These are phyloP conservation scores for Drosophila bifasciata DNA, from an alignment of 1,140 invertebrate species.

Conservation along the genomic window DNA sequence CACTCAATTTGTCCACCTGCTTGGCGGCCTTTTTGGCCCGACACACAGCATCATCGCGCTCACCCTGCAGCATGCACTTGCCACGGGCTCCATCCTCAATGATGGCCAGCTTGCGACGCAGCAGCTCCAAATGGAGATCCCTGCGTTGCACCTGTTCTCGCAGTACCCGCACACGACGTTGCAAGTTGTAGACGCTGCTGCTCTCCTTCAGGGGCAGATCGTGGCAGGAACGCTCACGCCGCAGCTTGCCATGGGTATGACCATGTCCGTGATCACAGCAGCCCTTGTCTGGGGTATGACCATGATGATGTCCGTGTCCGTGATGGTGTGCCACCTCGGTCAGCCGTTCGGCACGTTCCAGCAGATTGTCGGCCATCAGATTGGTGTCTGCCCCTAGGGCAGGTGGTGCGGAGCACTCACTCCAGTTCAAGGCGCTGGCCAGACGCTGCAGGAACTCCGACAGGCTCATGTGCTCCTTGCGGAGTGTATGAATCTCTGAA, in stretches of 20 bases:
- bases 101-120: constrained; percentile 92
- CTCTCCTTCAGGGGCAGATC: constrained; percentile 88
- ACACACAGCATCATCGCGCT: constrained; percentile 90
- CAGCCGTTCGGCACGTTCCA: constrained; percentile 91
- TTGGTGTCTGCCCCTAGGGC: constrained; percentile 90
- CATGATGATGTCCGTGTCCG: constrained; percentile 46
- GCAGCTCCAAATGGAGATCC: constrained; percentile 94
- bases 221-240: constrained; percentile 89
- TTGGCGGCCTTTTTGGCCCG: constrained; percentile 90
- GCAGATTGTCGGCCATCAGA: constrained; percentile 90
- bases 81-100: constrained; percentile 91
- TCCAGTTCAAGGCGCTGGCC: constrained; percentile 85
- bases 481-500: constrained; percentile 86
- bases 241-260: constrained; percentile 84
- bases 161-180: constrained; percentile 91
- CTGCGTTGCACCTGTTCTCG: constrained; percentile 95
- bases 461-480: constrained; percentile 76
- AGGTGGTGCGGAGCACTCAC: constrained; percentile 75
- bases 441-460: constrained; percentile 86
- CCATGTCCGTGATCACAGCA: constrained; percentile 59
- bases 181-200: constrained; percentile 92
- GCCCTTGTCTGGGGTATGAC: constrained; percentile 62
- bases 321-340: constrained; percentile 57
- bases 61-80: constrained; percentile 87
- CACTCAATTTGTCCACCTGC: constrained; percentile 89